Evolutionary conservation across 2,113 vertebrate species (phyloP).

Genomic region (Rousettus leschenaultii): DNA sequence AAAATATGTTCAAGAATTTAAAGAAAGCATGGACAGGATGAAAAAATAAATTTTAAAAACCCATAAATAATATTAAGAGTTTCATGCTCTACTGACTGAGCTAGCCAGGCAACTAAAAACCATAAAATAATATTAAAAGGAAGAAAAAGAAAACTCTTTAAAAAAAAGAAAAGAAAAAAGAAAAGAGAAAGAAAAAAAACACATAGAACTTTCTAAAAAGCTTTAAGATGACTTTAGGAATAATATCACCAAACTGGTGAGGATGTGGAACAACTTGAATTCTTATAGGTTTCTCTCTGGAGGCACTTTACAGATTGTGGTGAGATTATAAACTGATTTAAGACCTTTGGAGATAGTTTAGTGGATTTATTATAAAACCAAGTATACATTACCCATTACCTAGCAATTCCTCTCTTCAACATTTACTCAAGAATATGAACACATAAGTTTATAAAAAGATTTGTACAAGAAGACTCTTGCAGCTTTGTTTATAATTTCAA

Average conservation of each 20-base stretch:
- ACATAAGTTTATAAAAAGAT: neutral
- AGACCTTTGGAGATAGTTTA: neutral
- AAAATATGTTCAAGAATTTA: neutral
- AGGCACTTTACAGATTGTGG: neutral
- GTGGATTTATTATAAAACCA: neutral
- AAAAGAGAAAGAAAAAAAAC: neutral
- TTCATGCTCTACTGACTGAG: no score
- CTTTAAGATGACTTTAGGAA: neutral
- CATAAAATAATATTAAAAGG: neutral
- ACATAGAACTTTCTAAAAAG: neutral
- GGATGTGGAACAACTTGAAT: neutral
- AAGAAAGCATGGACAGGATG: neutral
- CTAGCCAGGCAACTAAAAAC: no score
- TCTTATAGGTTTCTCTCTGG: neutral
- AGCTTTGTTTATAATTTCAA: neutral
- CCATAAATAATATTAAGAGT: no score
- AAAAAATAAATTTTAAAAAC: neutral
- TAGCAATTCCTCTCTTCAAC: neutral
- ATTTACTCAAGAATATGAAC: neutral
- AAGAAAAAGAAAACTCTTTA: neutral
- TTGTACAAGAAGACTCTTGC: neutral
- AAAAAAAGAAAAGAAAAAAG: neutral
- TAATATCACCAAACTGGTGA: neutral
- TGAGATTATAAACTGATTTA: neutral
- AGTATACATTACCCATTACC: neutral